Evolutionary conservation across 1,140 invertebrate genomes (phyloP).

Genomic region (Anagrus nilaparvatae): DNA sequence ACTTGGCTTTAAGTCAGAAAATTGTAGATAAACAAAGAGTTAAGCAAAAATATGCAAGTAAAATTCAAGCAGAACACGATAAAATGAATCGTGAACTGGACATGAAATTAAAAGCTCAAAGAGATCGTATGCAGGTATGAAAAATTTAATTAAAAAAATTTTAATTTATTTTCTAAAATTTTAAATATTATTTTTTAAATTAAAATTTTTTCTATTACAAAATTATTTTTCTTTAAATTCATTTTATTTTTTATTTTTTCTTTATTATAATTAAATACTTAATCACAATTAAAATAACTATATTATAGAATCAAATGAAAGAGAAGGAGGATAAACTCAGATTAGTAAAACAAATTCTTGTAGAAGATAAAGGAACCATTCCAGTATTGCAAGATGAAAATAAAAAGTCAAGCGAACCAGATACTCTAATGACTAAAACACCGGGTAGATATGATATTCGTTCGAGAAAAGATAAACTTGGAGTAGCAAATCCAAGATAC

Average conservation of each 20-base stretch:
- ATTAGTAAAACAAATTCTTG: conserved; percentile 42
- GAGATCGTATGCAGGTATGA: conserved; percentile 49
- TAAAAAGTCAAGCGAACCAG: conserved; percentile 2
- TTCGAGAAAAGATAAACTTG: conserved; percentile 34
- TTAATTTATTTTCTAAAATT: conserved; percentile 5
- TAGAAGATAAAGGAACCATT: conserved; percentile 23
- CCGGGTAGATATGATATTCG: conserved; percentile 20
- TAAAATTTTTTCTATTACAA: conserved; percentile 1
- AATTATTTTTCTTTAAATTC: background rate
- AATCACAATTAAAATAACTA: conserved; percentile 3
- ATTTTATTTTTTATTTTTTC: background rate
- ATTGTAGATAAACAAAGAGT: conserved; percentile 64
- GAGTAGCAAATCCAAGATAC: conserved; percentile 63
- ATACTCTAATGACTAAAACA: conserved; percentile 19
- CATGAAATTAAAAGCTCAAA: conserved; percentile 54
- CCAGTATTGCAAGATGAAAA: conserved; percentile 21
- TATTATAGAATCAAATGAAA: conserved; percentile 36
- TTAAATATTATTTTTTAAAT: background rate
- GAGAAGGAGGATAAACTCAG: conserved; percentile 44
- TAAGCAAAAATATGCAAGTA: conserved; percentile 59
- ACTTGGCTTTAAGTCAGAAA: conserved; percentile 57
- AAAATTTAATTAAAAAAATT: background rate
- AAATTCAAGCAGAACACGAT: conserved; percentile 59
- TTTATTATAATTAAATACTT: conserved; percentile 9
- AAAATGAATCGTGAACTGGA: conserved; percentile 56